Evolutionary conservation across 2,888 invertebrate genomes (phyloP), one percentile per base, ranked within the genome.

Genomic region (Callinectes sapidus): DNA sequence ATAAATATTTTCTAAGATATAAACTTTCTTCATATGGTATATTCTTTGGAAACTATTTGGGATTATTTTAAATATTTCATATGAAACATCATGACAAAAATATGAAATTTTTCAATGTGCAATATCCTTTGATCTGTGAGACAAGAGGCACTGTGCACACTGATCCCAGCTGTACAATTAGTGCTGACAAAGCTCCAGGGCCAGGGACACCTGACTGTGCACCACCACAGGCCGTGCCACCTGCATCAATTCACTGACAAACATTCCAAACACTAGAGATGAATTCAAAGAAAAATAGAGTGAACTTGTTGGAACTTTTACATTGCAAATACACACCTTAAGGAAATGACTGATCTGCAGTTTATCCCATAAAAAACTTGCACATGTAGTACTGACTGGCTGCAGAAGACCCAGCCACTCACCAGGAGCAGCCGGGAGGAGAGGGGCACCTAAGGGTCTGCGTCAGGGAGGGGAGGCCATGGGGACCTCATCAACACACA

Each of bases 351-450:
- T 86, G 81, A 61, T 88, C 77, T 88, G 91, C 81, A 88, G 91
- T 55, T 87, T 87, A 54, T 90, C 61, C 71, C 90, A 91, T 93
- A 90, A 91, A 93, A 93, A 61, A 86, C 54, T 93, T 93, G 91
- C 91, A 89, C 93, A 93, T 48, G 81, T 85, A 77, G 81, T 85
- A 77, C 81, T 93, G 61, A 81, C 81, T 81, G 90, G 66, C 71
- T 32, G 88, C 87, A 88, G 61, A 85, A 71, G 48, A 66, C 89
- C 81, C 93, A 13, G 61, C 61, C 61, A 77, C 93, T 93, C 93
- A 89, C 93, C 93, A 91, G 93, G 93, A 93, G 93, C 91, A 89
- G 35, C 28, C 35, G 54, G 88, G 90, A 87, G 92, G 90, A 42
- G 39, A 54, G 87, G 92, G 81, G 77, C 55, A 66, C 77, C 71